Base-by-base conservation (phyloP, 1,140 invertebrate genomes). In the Penaeus chinensis region DNA sequence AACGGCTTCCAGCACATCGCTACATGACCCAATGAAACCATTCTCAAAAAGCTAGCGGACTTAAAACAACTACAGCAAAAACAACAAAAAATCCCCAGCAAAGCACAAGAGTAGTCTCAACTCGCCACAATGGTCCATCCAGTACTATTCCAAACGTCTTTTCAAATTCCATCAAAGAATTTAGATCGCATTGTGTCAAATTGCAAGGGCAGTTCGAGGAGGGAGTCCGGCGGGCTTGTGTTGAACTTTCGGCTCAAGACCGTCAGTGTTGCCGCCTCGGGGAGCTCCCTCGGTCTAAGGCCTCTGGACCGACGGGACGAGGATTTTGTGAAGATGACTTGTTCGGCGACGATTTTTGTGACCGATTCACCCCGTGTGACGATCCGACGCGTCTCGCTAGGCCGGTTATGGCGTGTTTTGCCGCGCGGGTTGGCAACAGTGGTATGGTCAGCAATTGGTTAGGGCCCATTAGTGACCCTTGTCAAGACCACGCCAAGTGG, bases 401-500 rank as follows among this genome's bases (percentile, higher is more conserved):
- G 54, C 54, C 54, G 16, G 54, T 54, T 54, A 54, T 54, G 54
- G 54, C 54, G 54, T 54, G 71, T 37, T 24, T 54, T 71, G 22
- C 7, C 22, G 19, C 42, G 16, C 20, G 18, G 71, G 74, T 63
- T 78, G 83, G 83, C 83, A 85, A 85, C 71, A 47, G 27, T 47
- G 74, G 71, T 65, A 20, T 85, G 83, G 83, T 85, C 83, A 85
- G 83, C 83, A 65, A 78, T 63, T 85, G 84, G 84, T 78, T 85
- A 77, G 84, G 84, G 60, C 8, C 84, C 84, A 85, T 85, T 85
- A 85, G 84, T 63, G 84, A 24, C 74, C 74, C 84, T 85, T 85
- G 84, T 85, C 84, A 85, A 85, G 84, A 85, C 84, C 84, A 85
- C 71, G 84, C 84, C 74, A 85, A 85, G 84, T 78, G 84, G 84